Evolutionary conservation across 92 coral and sea anemone species (phyloP), one percentile per base, ranked within the genome.

Genomic region (Bergia sp.): DNA sequence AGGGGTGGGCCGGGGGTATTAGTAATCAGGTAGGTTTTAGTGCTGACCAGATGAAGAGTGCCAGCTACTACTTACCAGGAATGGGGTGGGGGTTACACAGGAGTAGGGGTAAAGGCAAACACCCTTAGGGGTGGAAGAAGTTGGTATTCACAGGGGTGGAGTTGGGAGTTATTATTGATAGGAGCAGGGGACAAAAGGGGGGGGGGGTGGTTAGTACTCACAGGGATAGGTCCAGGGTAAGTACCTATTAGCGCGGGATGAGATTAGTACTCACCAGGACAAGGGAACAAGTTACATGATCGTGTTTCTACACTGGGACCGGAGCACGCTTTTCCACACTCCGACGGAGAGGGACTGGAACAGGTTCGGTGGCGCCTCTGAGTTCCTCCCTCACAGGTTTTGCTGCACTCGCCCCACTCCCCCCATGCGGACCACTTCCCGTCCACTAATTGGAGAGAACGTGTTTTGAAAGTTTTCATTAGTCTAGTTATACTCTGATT

Each of bases 321-420:
- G 6, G 42, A 8, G 15, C 77, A 73, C 42, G 77, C 10, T 36
- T 38, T 73, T 13, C 77, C 77, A 37, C 40, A 73, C 15, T 38
- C 15, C 77, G 77, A 73, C 43, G 77, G 20, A 73, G 77, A 18
- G 41, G 44, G 77, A 37, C 42, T 73, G 44, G 77, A 73, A 37
- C 77, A 73, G 4, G 77, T 73, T 7, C 77, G 77, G 42, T 73
- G 77, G 20, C 77, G 77, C 20, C 37, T 73, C 20, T 38, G 77
- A 36, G 41, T 73, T 15, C 77, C 77, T 37, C 77, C 77, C 42
- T 2, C 40, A 73, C 77, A 73, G 77, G 77, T 73, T 43, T 73
- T 73, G 77, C 77, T 73, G 77, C 77, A 73, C 42, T 2, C 77
- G 40, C 7, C 18, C 77, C 77, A 73, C 20, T 23, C 40, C 20